Conservation (phyloP, 2,888 invertebrate genomes). For the Aphidoletes aphidimyza region DNA sequence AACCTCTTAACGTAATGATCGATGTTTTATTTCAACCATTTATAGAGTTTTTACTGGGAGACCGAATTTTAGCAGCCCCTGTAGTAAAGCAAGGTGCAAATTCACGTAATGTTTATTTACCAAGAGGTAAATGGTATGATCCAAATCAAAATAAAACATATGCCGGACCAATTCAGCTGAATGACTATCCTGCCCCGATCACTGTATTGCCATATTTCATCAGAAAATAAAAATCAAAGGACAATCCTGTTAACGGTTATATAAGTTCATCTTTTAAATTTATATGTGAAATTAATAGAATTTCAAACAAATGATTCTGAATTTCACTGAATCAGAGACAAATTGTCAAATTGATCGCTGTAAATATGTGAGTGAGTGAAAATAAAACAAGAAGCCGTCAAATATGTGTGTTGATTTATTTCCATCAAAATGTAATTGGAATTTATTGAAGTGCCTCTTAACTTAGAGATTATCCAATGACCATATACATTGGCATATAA, state of each 20-base stretch:
- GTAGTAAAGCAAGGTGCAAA: slow-evolving; percentile 73
- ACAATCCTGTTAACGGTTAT: background rate
- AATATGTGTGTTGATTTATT: too few relatives aligned
- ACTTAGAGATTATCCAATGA: too few relatives aligned
- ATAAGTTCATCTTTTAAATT: too few relatives aligned
- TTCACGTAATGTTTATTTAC: slow-evolving; percentile 79
- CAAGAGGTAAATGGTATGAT: slow-evolving; percentile 79
- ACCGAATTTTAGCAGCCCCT: slow-evolving; percentile 81
- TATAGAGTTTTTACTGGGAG: slow-evolving; percentile 83
- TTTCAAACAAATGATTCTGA: too few relatives aligned
- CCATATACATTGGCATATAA: too few relatives aligned
- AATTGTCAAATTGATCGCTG: too few relatives aligned
- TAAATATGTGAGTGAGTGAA: too few relatives aligned
- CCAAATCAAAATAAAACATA: slow-evolving; percentile 67
- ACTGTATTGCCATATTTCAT: slow-evolving; percentile 77
- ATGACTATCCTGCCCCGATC: slow-evolving; percentile 74
- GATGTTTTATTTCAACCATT: slow-evolving; percentile 57
- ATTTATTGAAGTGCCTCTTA: too few relatives aligned
- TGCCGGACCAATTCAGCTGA: slow-evolving; percentile 73
- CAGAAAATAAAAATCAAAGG: too few relatives aligned
- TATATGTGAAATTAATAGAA: background rate
- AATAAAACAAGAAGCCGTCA: too few relatives aligned
- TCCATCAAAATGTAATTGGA: too few relatives aligned
- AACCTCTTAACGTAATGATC: background rate
- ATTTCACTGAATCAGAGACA: too few relatives aligned